These are phyloP conservation scores for Asarcornis scutulata DNA, from an alignment of 2,113 vertebrate genomes.

Conservation along the genomic window DNA sequence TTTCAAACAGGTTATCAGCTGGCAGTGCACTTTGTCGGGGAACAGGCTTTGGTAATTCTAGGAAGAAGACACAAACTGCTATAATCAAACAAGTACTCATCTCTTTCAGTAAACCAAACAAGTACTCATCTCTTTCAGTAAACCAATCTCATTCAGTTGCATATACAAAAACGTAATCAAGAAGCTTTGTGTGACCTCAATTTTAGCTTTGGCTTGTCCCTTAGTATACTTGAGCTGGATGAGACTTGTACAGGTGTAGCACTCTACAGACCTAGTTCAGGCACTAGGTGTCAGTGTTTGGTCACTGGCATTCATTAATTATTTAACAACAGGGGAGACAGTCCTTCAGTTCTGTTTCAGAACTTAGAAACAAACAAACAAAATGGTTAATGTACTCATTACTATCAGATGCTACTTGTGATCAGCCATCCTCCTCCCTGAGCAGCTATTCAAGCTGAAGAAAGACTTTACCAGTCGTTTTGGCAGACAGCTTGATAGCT, in stretches of 20 bases:
- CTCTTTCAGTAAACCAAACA: background rate
- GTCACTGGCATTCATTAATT: background rate
- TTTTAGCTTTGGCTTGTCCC: background rate
- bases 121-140: background rate
- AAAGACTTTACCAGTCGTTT: constrained; percentile 69
- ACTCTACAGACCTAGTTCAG: background rate
- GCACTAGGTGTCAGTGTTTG: constrained; percentile 30
- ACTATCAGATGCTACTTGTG: background rate
- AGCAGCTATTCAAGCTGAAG: background rate
- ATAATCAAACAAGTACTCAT: background rate
- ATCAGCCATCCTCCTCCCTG: background rate
- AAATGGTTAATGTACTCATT: background rate
- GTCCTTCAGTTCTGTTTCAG: background rate
- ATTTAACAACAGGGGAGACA: background rate
- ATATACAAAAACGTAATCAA: rapidly evolving
- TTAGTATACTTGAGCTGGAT: background rate
- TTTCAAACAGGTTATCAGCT: constrained; percentile 78
- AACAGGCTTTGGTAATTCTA: constrained; percentile 78
- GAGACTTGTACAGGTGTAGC: background rate
- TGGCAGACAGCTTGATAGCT: constrained; percentile 75
- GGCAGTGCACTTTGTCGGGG: constrained; percentile 33
- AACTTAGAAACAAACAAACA: background rate
- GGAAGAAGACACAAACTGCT: background rate
- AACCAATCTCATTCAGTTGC: background rate
- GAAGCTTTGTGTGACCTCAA: background rate